Evolutionary conservation across 2,113 vertebrate genomes (phyloP).

Genomic region (Caranx ignobilis): DNA sequence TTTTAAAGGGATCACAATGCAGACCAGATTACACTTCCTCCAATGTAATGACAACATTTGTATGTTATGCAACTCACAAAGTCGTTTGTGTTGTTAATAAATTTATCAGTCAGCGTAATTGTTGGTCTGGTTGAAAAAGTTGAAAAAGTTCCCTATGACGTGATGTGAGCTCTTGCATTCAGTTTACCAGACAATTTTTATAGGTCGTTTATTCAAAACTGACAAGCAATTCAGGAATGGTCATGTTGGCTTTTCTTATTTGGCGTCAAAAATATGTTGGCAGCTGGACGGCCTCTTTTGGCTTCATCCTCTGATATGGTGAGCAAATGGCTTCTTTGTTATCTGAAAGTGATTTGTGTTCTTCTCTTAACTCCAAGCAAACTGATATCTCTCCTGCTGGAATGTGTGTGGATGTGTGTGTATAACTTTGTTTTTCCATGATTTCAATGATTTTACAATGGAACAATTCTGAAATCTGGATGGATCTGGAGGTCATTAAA

Average conservation of each 20-base stretch:
- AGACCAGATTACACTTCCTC: no score
- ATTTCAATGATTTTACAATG: not conserved
- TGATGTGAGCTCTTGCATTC: not conserved
- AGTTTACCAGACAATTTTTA: constrained; percentile 11
- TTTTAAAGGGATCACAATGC: not conserved
- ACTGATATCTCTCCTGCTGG: not conserved
- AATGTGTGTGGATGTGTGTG: not conserved
- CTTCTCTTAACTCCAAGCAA: not conserved
- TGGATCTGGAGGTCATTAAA: not conserved
- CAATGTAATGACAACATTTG: no score
- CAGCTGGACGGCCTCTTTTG: not conserved
- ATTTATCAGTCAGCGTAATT: no score
- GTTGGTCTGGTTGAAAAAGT: no score
- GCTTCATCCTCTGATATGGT: not conserved
- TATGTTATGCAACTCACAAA: no score
- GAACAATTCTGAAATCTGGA: not conserved
- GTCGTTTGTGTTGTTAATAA: no score
- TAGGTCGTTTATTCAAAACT: not conserved
- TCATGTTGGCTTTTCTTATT: not conserved
- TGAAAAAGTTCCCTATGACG: no score
- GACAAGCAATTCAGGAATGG: not conserved
- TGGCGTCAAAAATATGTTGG: constrained; percentile 1
- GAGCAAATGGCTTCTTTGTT: constrained; percentile 9
- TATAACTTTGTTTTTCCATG: not conserved
- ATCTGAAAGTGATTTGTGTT: not conserved